Base-by-base conservation (phyloP, 2,888 invertebrate species). In the Scelioninae gen. 2 region DNA sequence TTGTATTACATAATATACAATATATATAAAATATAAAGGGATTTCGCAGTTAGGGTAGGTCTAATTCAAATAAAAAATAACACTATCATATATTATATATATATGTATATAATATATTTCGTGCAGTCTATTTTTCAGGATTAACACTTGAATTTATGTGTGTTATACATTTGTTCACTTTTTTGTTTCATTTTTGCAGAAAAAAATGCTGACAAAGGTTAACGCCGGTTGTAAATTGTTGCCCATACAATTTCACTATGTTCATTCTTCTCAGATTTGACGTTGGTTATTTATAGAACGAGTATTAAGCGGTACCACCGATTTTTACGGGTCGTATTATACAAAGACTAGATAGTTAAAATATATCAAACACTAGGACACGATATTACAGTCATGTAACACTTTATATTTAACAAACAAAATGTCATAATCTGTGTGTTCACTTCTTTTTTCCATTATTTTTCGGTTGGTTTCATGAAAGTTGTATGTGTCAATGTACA, bases 291-390 rank as follows among this genome's bases (percentile, higher is more conserved):
- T 28, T 11, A 18, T 48, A 39, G 28, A 57, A 25, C 37, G 35
- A 48, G 28, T 65, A 35, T 65, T 46, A 55, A 65, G 65, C 55
- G 31, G 43, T 57, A 65, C 65, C 65, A 65, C 31, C 19, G 39
- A 65, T 52, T 64, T 69, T 57, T 68, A 67, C 19, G 46, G 35
- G 37, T 67, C 73, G 73, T 67, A 77, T 68, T 78, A 75, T 78
- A 80, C 80, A 80, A 79, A 75, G 78, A 82, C 81, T 82, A 81
- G 74, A 80, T 64, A 75, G 73, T 73, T 80, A 78, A 78, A 65
- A 76, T 77, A 81, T 82, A 82, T 82, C 81, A 82, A 82, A 82
- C 74, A 77, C 81, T 80, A 79, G 78, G 77, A 79, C 78, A 80
- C 77, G 67, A 67, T 80, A 79, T 69, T 69, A 60, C 60, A 53